Percentiles rank a stretch among this genome's conserved stretches.
Evolutionary conservation across 2,113 vertebrate genomes (phyloP).

Genomic region (Pterocles gutturalis): DNA sequence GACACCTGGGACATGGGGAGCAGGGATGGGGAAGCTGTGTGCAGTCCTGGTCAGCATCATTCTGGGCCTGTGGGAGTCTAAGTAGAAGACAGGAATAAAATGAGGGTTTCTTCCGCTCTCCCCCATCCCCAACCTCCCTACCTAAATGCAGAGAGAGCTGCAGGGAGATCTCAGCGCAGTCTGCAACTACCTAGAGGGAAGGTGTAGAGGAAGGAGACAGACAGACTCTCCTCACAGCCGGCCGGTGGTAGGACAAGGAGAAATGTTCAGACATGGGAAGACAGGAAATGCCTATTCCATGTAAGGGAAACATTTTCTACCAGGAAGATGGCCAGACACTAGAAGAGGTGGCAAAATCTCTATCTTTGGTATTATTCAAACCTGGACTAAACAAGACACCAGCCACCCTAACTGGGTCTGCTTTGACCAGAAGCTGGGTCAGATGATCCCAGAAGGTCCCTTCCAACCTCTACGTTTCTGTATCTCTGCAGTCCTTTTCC

Average conservation of each 20-base stretch:
- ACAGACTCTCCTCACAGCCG: background rate
- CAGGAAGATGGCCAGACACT: background rate
- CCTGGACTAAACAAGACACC: background rate
- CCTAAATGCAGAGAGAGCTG: background rate
- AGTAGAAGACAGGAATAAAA: background rate
- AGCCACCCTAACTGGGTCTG: background rate
- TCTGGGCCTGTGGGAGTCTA: background rate
- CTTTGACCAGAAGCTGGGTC: background rate
- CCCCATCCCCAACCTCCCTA: background rate
- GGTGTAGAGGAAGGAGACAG: background rate
- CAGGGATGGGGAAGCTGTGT: background rate
- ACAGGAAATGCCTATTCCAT: background rate
- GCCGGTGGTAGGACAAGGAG: background rate
- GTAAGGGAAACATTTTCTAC: background rate
- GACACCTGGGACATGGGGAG: background rate
- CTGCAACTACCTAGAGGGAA: background rate
- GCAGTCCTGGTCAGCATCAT: background rate
- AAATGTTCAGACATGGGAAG: background rate
- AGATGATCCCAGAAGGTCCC: background rate
- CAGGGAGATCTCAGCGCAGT: background rate
- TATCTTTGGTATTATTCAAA: background rate
- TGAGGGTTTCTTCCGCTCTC: background rate
- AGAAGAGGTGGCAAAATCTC: background rate
- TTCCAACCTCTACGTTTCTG: background rate
- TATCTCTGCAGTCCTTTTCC: background rate